Evolutionary conservation across 2,797 vertebrate species (phyloP).

Genomic region (Helostoma temminkii): DNA sequence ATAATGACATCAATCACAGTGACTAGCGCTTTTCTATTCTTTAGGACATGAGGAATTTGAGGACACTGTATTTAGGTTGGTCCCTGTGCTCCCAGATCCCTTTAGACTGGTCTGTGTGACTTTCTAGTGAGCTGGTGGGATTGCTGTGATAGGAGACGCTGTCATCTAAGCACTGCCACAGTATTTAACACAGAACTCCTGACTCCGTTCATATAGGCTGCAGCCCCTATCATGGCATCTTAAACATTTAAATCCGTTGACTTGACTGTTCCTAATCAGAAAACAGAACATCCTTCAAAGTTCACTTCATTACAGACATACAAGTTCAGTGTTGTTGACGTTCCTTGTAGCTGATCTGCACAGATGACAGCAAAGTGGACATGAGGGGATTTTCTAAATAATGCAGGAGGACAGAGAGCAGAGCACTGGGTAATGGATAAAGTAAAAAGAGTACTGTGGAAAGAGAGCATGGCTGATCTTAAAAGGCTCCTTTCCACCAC

Average conservation of each 20-base stretch:
- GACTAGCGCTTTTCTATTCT: slow-evolving; percentile 10
- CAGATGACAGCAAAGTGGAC: slow-evolving; percentile 42
- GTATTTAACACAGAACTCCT: slow-evolving; percentile 1
- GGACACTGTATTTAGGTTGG: slow-evolving; percentile 66
- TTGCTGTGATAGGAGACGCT: slow-evolving; percentile 6
- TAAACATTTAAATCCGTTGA: no score
- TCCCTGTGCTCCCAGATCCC: slow-evolving; percentile 53
- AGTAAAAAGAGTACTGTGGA: slow-evolving; percentile 17
- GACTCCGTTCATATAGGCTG: background rate
- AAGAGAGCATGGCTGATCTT: no score
- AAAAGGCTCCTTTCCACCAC: slow-evolving; percentile 37
- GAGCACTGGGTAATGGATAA: slow-evolving; percentile 32
- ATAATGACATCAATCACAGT: slow-evolving; percentile 27
- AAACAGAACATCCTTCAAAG: slow-evolving; percentile 6
- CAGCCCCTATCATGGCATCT: background rate
- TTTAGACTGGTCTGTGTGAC: slow-evolving; percentile 22
- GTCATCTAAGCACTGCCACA: slow-evolving; percentile 13
- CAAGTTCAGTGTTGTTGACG: slow-evolving; percentile 37
- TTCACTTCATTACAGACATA: slow-evolving; percentile 18
- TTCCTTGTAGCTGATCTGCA: slow-evolving; percentile 43
- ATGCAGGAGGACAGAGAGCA: slow-evolving; percentile 71
- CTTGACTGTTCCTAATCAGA: background rate
- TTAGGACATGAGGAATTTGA: slow-evolving; percentile 48
- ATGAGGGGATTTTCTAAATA: slow-evolving; percentile 73
- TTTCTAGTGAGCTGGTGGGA: slow-evolving; percentile 13